Evolutionary conservation across 2,113 vertebrate species (phyloP).

Genomic region (Heptranchias perlo): DNA sequence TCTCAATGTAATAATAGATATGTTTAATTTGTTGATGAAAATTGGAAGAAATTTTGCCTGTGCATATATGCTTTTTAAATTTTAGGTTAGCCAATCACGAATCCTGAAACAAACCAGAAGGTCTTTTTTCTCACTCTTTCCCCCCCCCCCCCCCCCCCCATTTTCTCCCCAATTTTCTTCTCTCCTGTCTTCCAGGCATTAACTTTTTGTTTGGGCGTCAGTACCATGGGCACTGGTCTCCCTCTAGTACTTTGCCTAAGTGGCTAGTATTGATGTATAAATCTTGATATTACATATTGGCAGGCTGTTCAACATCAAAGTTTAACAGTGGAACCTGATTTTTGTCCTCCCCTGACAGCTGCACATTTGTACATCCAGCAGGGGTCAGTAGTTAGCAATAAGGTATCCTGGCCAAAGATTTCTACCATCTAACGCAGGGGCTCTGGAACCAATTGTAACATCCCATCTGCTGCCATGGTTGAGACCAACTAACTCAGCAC

Average conservation of each 20-base stretch:
- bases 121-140: background rate
- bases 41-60: background rate
- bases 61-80: background rate
- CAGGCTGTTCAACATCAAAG: background rate
- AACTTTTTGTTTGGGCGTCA: background rate
- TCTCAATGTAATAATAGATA: too few relatives aligned
- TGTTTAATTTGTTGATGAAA: background rate
- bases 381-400: background rate
- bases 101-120: background rate
- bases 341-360: background rate
- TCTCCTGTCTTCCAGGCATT: background rate
- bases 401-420: background rate
- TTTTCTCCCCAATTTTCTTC: background rate
- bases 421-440: background rate
- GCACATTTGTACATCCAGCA: background rate
- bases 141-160: background rate
- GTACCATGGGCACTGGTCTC: background rate
- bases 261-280: background rate
- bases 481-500: background rate
- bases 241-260: background rate
- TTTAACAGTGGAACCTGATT: background rate
- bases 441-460: background rate
- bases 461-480: background rate
- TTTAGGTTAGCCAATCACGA: background rate
- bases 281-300: background rate